Evolutionary conservation across 2,113 vertebrate species (phyloP), one percentile per base, ranked within the genome.

Genomic region (Platycercus adscitus): DNA sequence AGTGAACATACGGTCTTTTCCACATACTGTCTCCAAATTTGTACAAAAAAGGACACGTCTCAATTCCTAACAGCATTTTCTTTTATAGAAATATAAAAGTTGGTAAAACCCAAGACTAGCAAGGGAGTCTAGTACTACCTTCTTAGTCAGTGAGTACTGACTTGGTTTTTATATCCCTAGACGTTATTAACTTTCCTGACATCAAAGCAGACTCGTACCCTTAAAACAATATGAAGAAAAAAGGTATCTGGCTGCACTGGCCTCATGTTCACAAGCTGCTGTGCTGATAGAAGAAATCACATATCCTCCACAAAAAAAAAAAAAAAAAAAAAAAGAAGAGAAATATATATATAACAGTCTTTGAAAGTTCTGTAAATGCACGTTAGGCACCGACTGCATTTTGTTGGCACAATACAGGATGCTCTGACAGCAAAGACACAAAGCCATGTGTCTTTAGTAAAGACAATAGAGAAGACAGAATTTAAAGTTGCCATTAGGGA

Each of bases 401-500:
- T 95, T 71, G 82, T 66, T 68, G 95, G 73, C 41, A 66, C 83
- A 84, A 41, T 65, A 56, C 60, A 17, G 3, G 2, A 28, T 3
- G 8, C 78, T 91, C 56, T 76, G 81, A 91, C 52, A 79, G 95
- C 69, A 81, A 81, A 94, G 72, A 49, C 81, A 75, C 77, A 37
- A 55, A 90, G 65, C 86, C 65, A 39, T 24, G 69, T 8, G 29
- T 84, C 83, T 89, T 84, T 65, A 91, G 80, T 73, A 93, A 94
- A 96, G 91, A 96, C 90, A 93, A 93, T 76, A 80, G 61, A 88
- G 77, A 61, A 95, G 29, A 87, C 58, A 92, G 86, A 73, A 95
- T 96, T 89, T 91, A 73, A 91, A 95, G 81, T 87, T 94, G 91
- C 93, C 91, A 79, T 95, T 87, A 94, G 86, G 86, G 95, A 97